Percentiles rank a stretch among this genome's conserved stretches.
phyloP scores from a whole-genome alignment of 1,140 invertebrate species.

The Dendrolimus punctatus region DNA sequence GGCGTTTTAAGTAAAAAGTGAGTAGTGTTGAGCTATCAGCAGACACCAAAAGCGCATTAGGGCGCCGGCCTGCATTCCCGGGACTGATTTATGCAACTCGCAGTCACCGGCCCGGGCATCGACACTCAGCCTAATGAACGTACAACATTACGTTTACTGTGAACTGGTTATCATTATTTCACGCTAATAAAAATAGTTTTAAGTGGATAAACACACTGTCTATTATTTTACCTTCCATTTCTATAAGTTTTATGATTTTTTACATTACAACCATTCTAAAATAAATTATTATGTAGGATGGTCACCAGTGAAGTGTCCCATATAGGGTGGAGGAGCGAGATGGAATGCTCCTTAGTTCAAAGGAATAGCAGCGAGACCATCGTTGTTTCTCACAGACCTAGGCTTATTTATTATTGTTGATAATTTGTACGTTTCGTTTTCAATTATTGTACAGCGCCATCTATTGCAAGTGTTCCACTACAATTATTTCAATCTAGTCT shows the following conservation, averaged over 20 bases:
- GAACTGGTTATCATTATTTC: conserved; percentile 65
- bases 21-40: conserved; percentile 47
- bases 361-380: too few relatives aligned
- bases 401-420: too few relatives aligned
- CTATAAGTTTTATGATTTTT: conserved; percentile 14
- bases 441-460: too few relatives aligned
- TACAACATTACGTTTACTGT: conserved; percentile 58
- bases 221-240: conserved; percentile 27
- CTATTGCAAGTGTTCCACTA: too few relatives aligned
- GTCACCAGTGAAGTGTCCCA: too few relatives aligned
- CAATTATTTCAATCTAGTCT: too few relatives aligned
- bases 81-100: conserved; percentile 64
- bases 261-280: too few relatives aligned
- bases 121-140: conserved; percentile 62
- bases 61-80: conserved; percentile 53
- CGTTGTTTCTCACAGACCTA: too few relatives aligned
- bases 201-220: conserved; percentile 20
- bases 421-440: too few relatives aligned
- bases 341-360: too few relatives aligned
- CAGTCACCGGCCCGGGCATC: conserved; percentile 42
- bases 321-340: too few relatives aligned
- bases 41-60: conserved; percentile 69
- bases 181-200: conserved; percentile 56
- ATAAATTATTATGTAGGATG: too few relatives aligned
- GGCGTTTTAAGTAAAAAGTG: conserved; percentile 17